phyloP scores from a whole-genome alignment of 1,140 invertebrate genomes.

The Frieseomelitta varia region DNA sequence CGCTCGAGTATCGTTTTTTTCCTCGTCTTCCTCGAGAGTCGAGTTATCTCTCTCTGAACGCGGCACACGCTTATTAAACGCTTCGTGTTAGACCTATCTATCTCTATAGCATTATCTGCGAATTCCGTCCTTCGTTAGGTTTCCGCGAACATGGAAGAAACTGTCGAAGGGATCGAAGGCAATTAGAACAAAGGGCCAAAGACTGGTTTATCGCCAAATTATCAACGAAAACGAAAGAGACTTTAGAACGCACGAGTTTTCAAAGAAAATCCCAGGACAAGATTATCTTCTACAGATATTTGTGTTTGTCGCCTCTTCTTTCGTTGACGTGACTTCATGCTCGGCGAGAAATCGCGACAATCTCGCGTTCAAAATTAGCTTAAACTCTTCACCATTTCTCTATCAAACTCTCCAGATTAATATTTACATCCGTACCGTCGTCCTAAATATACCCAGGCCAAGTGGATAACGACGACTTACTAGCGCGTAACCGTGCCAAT shows the following conservation, averaged over 20 bases:
- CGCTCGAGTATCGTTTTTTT: constrained; percentile 1
- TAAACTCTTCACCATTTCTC: neutral
- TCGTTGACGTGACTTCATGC: neutral
- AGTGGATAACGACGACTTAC: constrained; percentile 23
- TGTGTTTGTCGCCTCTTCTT: neutral
- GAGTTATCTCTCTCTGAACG: neutral
- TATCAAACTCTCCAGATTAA: neutral
- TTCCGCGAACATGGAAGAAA: neutral
- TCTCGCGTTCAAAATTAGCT: neutral
- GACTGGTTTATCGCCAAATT: constrained; percentile 22
- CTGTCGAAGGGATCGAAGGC: neutral
- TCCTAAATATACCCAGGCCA: constrained; percentile 10
- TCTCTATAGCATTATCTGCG: neutral
- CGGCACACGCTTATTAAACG: constrained; percentile 30
- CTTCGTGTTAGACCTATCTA: neutral
- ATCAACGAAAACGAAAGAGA: constrained; percentile 13
- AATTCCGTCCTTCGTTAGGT: neutral
- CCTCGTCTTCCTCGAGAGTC: neutral
- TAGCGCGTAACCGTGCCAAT: constrained; percentile 5
- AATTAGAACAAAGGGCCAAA: constrained; percentile 23
- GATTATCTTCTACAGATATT: neutral
- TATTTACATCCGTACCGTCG: constrained; percentile 20
- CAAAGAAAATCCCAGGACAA: neutral
- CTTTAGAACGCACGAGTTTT: neutral
- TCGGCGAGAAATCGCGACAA: neutral